Base-by-base conservation (phyloP, 1,140 invertebrate species). In the Drosophila gunungcola region DNA sequence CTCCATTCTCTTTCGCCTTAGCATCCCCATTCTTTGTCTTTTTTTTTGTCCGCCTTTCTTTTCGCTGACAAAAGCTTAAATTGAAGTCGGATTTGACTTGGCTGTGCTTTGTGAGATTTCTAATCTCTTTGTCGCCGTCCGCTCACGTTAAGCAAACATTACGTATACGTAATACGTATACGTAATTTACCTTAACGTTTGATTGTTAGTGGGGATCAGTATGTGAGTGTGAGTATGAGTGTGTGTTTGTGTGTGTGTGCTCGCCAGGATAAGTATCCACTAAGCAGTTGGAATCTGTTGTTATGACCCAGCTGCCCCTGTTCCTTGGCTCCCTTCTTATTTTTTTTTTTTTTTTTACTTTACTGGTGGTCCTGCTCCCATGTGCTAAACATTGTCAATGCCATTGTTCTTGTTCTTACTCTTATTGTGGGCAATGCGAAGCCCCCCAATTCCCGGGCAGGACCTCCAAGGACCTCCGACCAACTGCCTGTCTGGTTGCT, bases 251-350 rank as follows among this genome's bases (percentile, higher is more conserved):
- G 42, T 54, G 16, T 7, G 46, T 27, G 34, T n/a, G 34, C 11
- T n/a, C 7, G n/a, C 21, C 57, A 42, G 78, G 83, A 88, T 86
- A 86, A 86, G 83, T 79, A 86, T 86, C 83, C 67, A 79, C 83
- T 88, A 88, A 86, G 83, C 83, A 86, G 83, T 86, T 79, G 83
- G 67, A 83, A 86, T 88, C 83, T 88, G 79, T 73, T 84, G 76
- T 67, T 83, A 79, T 83, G 62, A 83, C 74, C 73, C 64, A 27
- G 29, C 45, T 67, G 61, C n/a, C 60, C 46, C 60, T 41, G 42
- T 45, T 34, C 32, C 57, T 58, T 41, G 42, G 41, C 56, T 62
- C 21, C 48, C 13, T 32, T 45, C 38, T 69, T 21, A 49, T 34
- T 45, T 36, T 61, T 51, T 21, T 13, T 51, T 21, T 13, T 2